phyloP scores from a whole-genome alignment of 2,113 vertebrate genomes.

The Ophthalmolycus amberensis region DNA sequence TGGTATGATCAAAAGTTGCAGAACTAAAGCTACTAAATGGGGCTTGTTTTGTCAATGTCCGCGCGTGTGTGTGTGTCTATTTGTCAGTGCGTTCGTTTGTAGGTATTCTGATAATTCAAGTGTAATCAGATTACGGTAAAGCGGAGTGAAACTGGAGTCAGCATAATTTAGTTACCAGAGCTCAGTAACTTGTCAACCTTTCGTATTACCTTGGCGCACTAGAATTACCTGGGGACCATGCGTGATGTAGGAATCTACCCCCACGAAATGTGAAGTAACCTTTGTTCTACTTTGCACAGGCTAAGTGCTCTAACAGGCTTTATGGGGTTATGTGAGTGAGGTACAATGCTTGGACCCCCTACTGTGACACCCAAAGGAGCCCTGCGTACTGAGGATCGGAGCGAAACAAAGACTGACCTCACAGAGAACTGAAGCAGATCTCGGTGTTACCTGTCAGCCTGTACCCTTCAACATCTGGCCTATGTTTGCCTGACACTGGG shows the following conservation, averaged over 20 bases:
- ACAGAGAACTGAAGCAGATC: constrained; percentile 1
- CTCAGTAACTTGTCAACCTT: constrained; percentile 36
- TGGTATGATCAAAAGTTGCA: neutral
- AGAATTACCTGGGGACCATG: constrained; percentile 40
- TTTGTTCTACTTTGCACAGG: constrained; percentile 40
- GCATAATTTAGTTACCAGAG: constrained; percentile 29
- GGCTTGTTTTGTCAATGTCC: neutral
- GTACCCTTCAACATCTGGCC: constrained; percentile 47
- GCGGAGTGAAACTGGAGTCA: constrained; percentile 26
- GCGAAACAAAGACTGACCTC: constrained; percentile 22
- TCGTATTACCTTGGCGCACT: constrained; percentile 36
- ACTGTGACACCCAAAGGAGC: constrained; percentile 6
- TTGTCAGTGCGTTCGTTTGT: neutral
- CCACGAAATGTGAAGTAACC: constrained; percentile 26
- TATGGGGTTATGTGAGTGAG: neutral
- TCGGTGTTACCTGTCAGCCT: neutral
- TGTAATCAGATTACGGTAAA: constrained; percentile 9
- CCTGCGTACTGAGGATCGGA: neutral
- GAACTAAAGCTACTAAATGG: neutral
- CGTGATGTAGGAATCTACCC: constrained; percentile 29
- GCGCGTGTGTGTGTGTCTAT: neutral
- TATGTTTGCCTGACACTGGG: constrained; percentile 9
- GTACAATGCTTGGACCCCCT: constrained; percentile 17
- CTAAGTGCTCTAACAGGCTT: constrained; percentile 11
- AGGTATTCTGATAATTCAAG: constrained; percentile 6